Percentiles rank a stretch among this genome's conserved stretches.
phyloP scores from a whole-genome alignment of 2,797 vertebrate genomes.

The Denticeps clupeoides region DNA sequence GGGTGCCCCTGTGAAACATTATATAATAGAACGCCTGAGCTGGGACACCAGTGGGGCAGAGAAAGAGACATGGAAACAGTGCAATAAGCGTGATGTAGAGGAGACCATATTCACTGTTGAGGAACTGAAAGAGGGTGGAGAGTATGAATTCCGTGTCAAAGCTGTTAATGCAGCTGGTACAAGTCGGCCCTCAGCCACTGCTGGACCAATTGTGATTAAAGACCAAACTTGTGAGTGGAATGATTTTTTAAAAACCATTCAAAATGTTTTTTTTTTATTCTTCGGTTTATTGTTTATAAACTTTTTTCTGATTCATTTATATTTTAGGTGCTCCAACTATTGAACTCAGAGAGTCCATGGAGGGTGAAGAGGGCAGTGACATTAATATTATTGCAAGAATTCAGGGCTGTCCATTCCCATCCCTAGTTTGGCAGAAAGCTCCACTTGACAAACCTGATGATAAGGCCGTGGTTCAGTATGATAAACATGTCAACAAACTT shows the following conservation, averaged over 20 bases:
- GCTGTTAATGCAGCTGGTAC: slow-evolving; percentile 91
- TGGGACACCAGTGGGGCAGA: slow-evolving; percentile 89
- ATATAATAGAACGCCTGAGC: slow-evolving; percentile 83
- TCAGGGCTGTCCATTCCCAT: slow-evolving; percentile 91
- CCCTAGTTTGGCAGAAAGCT: slow-evolving; percentile 83
- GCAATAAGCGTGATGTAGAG: slow-evolving; percentile 91
- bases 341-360: slow-evolving; percentile 80
- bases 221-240: slow-evolving; percentile 87
- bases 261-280: background rate
- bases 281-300: no score
- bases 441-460: slow-evolving; percentile 74
- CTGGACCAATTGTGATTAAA: slow-evolving; percentile 83
- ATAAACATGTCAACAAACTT: slow-evolving; percentile 87
- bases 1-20: slow-evolving; percentile 89
- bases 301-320: slow-evolving; percentile 1
- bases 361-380: slow-evolving; percentile 84
- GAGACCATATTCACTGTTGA: slow-evolving; percentile 87
- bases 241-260: background rate
- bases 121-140: slow-evolving; percentile 85
- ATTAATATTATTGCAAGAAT: slow-evolving; percentile 83
- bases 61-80: slow-evolving; percentile 95
- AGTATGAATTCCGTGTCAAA: slow-evolving; percentile 96
- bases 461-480: slow-evolving; percentile 72
- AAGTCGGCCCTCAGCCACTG: slow-evolving; percentile 82
- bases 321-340: slow-evolving; percentile 79